Percentiles rank a stretch among this genome's conserved stretches.
These are phyloP conservation scores for Pachycephala philippinensis DNA, from an alignment of 2,113 vertebrate species.

Conservation along the genomic window DNA sequence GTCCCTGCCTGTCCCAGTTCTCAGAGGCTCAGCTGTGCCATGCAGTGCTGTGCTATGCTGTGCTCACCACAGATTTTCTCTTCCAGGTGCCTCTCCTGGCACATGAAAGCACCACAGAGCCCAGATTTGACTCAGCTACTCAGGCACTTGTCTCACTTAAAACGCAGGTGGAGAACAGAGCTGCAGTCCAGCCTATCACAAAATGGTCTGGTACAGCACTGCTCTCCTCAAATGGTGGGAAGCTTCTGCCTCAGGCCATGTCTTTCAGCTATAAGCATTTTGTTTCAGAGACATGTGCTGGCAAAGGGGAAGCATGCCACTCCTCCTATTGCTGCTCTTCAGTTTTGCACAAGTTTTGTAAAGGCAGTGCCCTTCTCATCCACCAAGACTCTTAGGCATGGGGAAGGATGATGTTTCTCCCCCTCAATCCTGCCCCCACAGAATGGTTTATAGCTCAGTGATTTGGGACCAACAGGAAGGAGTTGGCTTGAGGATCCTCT, in stretches of 20 bases:
- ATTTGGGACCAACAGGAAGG: not conserved
- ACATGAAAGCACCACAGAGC: not conserved
- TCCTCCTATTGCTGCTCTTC: not conserved
- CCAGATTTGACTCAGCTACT: not conserved
- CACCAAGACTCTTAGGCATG: not conserved
- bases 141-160: not conserved
- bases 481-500: not conserved
- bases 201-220: not conserved
- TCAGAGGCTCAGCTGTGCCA: accelerated
- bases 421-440: not conserved
- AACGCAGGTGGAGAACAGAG: not conserved
- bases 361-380: not conserved
- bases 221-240: not conserved
- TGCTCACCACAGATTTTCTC: not conserved
- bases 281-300: not conserved
- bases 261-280: not conserved
- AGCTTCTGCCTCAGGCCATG: not conserved
- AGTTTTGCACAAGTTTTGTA: not conserved
- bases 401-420: not conserved
- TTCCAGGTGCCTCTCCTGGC: not conserved
- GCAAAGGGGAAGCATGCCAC: not conserved
- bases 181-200: not conserved
- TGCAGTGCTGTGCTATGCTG: not conserved
- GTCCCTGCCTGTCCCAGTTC: not conserved
- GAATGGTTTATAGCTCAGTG: not conserved